A percentile compares a stretch with the other conserved stretches of the same genome.
These are phyloP conservation scores for Typhlichthys eigenmanni DNA, from an alignment of 2,797 vertebrate species.

Conservation along the genomic window DNA sequence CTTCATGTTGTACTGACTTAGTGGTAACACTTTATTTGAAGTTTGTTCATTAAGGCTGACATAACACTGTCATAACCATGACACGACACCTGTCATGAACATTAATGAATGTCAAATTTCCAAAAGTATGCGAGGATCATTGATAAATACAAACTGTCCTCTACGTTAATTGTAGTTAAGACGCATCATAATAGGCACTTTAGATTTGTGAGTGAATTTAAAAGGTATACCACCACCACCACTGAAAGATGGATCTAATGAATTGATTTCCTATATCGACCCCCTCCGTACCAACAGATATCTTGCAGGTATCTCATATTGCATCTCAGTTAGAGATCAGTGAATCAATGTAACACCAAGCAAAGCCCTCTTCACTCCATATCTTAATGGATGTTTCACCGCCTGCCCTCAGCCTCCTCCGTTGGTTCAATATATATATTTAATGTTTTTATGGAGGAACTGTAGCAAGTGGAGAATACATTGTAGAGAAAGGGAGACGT, in stretches of 20 bases:
- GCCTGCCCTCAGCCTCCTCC: constrained; percentile 17
- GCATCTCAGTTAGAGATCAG: constrained; percentile 12
- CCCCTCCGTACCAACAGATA: neutral
- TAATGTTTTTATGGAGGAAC: constrained; percentile 13
- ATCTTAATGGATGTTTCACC: constrained; percentile 21
- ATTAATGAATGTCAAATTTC: neutral
- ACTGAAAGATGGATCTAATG: neutral
- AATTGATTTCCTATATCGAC: neutral
- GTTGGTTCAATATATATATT: constrained; percentile 7
- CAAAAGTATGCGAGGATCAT: constrained; percentile 19
- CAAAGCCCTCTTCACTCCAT: constrained; percentile 6
- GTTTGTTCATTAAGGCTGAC: too few species aligned
- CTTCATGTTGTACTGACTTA: constrained; percentile 46
- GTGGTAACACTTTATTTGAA: constrained; percentile 5
- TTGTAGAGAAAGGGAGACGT: constrained; percentile 31
- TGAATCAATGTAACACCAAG: constrained; percentile 11
- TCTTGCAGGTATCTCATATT: constrained; percentile 4
- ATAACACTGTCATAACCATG: too few species aligned
- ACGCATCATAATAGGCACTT: constrained; percentile 4
- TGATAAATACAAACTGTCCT: constrained; percentile 7
- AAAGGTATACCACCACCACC: neutral
- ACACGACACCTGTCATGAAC: too few species aligned
- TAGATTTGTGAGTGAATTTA: constrained; percentile 8
- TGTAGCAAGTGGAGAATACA: constrained; percentile 30
- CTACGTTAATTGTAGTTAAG: constrained; percentile 12